phyloP scores from a whole-genome alignment of 1,140 invertebrate genomes.

The Euwallacea fornicatus region DNA sequence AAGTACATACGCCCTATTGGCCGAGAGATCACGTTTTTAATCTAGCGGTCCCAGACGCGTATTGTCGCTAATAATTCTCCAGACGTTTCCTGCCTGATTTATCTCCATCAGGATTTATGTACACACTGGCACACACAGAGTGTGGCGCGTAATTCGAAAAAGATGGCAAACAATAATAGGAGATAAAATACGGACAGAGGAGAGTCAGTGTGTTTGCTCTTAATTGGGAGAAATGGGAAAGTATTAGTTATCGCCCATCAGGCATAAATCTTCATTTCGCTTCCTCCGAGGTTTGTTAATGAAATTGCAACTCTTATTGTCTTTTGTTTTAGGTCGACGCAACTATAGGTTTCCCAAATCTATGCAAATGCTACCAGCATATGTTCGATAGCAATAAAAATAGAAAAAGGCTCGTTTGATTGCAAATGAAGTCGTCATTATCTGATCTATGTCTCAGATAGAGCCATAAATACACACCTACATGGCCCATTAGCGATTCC shows the following conservation, averaged over 20 bases:
- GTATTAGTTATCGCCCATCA: slow-evolving; percentile 31
- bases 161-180: slow-evolving; percentile 44
- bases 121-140: slow-evolving; percentile 35
- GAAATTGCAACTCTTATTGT: slow-evolving; percentile 19
- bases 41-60: slow-evolving; percentile 31
- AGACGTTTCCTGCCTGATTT: slow-evolving; percentile 38
- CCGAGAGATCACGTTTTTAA: slow-evolving; percentile 45
- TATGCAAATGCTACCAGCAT: no score
- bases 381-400: neutral
- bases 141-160: slow-evolving; percentile 41
- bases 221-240: slow-evolving; percentile 37
- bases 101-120: slow-evolving; percentile 49
- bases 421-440: slow-evolving; percentile 7
- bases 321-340: neutral
- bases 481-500: neutral
- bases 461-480: slow-evolving; percentile 6
- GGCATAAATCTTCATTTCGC: slow-evolving; percentile 35
- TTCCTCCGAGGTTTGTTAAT: slow-evolving; percentile 12
- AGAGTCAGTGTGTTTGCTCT: slow-evolving; percentile 30
- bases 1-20: neutral
- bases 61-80: slow-evolving; percentile 33
- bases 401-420: slow-evolving; percentile 1
- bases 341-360: no score
- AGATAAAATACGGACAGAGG: slow-evolving; percentile 38
- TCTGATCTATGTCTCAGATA: neutral